Evolutionary conservation across 2,888 invertebrate species (phyloP), one percentile per base, ranked within the genome.

Genomic region (Rhyacophila evoluta): DNA sequence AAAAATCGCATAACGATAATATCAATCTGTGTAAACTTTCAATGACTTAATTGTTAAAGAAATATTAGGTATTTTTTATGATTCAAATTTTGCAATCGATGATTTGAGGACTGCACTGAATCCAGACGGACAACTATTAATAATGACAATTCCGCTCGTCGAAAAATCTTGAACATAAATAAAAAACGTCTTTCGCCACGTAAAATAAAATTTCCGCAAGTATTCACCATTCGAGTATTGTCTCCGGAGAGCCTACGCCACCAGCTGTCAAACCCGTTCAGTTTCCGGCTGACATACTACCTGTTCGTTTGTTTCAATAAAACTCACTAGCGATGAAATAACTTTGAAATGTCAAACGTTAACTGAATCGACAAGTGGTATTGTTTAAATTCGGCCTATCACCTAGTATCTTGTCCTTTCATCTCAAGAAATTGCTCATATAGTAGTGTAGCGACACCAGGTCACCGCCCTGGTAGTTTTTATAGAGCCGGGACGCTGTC

Each of bases 261-360:
- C 75, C 80, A 78, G 78, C 80, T 80, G 80, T 78, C 78, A 75
- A 80, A 80, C 80, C 80, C 70, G 80, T 80, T 80, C 75, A 72
- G 78, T 80, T 80, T 80, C 80, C 80, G 78, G 80, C 73, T 75
- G 75, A 78, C 70, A 15, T 72, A 75, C 15, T 75, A 68, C 71
- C 1, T 74, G n/a, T 25, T 39, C n/a, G 39, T 1, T 12, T 12
- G 12, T 39, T 39, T 12, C 6, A 33, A 6, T 2, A 19, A 8
- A 10, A 55, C 15, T 55, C 6, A 15, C 15, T 6, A 41, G 19
- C 55, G 15, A 15, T 4, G 29, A 39, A 41, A 41, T 41, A 41
- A 1, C 41, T 19, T 15, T 12, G 12, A 41, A 41, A 41, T 41
- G 15, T 8, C 15, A 15, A 19, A 8, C 4, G 41, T 2, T 5